Evolutionary conservation across 2,888 invertebrate species (phyloP).

Genomic region (Aricia artaxerxes): DNA sequence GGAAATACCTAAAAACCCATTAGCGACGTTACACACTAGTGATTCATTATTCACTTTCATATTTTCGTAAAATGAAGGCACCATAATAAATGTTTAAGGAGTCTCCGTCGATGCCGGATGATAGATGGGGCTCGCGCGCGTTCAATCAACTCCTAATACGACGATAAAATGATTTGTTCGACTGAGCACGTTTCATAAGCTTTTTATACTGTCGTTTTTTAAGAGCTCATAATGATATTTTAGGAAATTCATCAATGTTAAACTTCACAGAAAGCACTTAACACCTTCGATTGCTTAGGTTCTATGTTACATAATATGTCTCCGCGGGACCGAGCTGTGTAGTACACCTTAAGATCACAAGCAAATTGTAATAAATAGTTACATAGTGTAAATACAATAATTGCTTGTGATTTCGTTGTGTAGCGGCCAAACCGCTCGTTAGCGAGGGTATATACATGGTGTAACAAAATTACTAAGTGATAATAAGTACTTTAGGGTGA

Average conservation of each 20-base stretch:
- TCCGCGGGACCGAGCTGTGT: too few relatives aligned
- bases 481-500: too few relatives aligned
- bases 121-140: constrained; percentile 23
- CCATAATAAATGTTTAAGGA: constrained; percentile 25
- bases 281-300: too few relatives aligned
- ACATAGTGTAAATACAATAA: too few relatives aligned
- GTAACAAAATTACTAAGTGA: too few relatives aligned
- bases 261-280: too few relatives aligned
- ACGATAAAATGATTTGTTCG: constrained; percentile 13
- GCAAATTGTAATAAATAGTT: too few relatives aligned
- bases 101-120: constrained; percentile 22
- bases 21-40: constrained; percentile 15
- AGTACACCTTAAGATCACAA: too few relatives aligned
- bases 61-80: constrained; percentile 25
- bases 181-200: neutral
- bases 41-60: constrained; percentile 28
- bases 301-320: too few relatives aligned
- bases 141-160: constrained; percentile 23
- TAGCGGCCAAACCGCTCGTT: too few relatives aligned
- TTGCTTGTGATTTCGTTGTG: too few relatives aligned
- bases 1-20: neutral
- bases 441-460: too few relatives aligned
- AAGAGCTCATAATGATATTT: neutral
- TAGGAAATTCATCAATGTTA: neutral
- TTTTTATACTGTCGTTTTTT: neutral